Base-by-base conservation (phyloP, 2,113 vertebrate genomes). In the Micronycteris hirsuta region DNA sequence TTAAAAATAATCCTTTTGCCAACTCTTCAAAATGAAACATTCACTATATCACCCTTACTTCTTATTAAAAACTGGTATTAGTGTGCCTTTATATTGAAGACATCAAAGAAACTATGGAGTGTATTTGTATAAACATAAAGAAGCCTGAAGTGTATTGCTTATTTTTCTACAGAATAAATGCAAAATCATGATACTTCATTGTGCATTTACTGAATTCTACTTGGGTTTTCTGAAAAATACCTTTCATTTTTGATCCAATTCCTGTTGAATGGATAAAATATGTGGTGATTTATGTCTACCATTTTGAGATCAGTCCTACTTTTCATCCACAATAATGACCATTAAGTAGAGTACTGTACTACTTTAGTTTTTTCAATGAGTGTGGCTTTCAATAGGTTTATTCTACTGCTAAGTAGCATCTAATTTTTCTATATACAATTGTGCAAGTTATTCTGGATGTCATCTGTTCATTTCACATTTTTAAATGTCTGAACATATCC, bases 1-100 rank as follows among this genome's bases (percentile, higher is more conserved):
- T 93, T 95, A 97, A 97, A 97, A 97, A 96, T 95, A 97, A 97
- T 96, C 74, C 96, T 97, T 96, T 95, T n/a, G 86, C 89, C 95
- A 97, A 96, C 91, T 96, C 47, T 52, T 95, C 68, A 86, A 95
- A 97, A 97, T 96, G 93, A 97, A 97, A 97, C 95, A 96, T 95
- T 96, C 94, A 97, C 89, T 96, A 58, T 96, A 95, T 97, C 91
- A 96, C 86, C 95, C 82, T 94, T 97, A 86, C 7, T 80, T 86
- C 89, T 96, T 97, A 96, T 97, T 97, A 96, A 96, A 96, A 95
- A 93, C 83, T 86, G 61, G 49, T 92, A 95, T 95, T 94, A 97
- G 49, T 96, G 63, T 96, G 82, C 38, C 49, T 97, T 95, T 96
- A 92, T 96, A 78, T 82, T 80, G 82, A 93, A 67, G 67, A 97